A percentile compares a stretch with the other conserved stretches of the same genome.
phyloP scores from a whole-genome alignment of 2,797 vertebrate genomes.

The Threskiornis aethiopicus region DNA sequence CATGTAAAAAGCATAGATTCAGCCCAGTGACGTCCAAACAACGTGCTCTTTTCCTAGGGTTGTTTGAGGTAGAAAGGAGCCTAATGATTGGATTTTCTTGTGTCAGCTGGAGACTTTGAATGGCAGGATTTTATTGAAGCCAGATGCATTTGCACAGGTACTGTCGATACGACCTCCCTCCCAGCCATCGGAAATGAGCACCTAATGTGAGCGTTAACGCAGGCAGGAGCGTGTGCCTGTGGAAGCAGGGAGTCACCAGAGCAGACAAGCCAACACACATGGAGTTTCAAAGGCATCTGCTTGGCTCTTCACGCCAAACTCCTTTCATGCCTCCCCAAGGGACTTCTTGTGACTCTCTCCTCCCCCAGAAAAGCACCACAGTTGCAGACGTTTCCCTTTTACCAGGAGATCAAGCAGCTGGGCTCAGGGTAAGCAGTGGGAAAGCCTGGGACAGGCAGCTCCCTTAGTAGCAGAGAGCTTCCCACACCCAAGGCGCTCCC shows the following conservation, averaged over 20 bases:
- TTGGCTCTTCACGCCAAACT: neutral
- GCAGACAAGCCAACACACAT: neutral
- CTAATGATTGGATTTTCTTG: neutral
- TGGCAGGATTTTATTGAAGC: neutral
- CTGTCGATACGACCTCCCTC: neutral
- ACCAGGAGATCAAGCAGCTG: neutral
- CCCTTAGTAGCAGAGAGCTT: neutral
- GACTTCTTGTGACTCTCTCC: neutral
- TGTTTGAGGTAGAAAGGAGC: conserved; percentile 34
- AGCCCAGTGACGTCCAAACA: neutral
- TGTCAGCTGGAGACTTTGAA: conserved; percentile 3
- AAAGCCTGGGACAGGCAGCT: conserved; percentile 1
- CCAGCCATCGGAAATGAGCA: neutral
- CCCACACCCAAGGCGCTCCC: neutral
- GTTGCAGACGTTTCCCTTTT: neutral
- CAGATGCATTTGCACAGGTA: conserved; percentile 18
- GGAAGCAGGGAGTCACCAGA: neutral
- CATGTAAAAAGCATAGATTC: neutral
- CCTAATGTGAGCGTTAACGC: neutral
- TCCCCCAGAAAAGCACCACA: neutral
- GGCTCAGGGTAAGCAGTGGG: neutral
- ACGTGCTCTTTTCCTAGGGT: conserved; percentile 4
- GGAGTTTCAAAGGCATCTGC: neutral
- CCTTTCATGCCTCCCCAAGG: neutral
- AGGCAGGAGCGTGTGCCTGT: neutral